Conservation (phyloP, 1,140 invertebrate species). For the Muscidifurax raptorellus region DNA sequence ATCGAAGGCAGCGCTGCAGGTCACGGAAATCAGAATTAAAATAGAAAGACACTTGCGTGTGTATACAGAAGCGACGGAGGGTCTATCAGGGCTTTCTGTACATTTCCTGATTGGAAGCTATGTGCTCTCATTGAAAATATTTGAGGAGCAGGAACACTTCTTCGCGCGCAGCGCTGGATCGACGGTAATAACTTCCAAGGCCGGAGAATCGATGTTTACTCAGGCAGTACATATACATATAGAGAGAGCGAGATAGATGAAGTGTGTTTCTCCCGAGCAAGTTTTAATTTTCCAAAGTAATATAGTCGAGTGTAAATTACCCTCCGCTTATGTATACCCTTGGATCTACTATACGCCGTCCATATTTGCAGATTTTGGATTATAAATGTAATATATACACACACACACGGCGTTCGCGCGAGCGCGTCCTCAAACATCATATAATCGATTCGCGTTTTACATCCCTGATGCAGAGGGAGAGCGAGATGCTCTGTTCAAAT, state of each 20-base stretch:
- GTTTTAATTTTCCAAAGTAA: constrained; percentile 13
- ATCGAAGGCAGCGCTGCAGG: not conserved
- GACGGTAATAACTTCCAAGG: constrained; percentile 1
- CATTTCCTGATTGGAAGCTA: not conserved
- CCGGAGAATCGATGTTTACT: not conserved
- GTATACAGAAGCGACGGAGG: no score
- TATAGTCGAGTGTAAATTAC: no score
- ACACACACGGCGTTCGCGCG: no score
- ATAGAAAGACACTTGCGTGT: constrained; percentile 11
- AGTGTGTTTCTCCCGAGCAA: not conserved
- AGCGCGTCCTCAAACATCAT: no score
- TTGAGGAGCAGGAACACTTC: not conserved
- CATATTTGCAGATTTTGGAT: no score
- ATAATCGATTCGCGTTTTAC: not conserved
- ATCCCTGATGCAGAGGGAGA: not conserved
- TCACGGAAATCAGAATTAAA: constrained; percentile 33
- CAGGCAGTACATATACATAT: not conserved
- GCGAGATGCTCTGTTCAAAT: constrained; percentile 10
- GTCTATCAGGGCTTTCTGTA: not conserved
- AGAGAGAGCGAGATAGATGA: not conserved
- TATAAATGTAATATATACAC: not conserved
- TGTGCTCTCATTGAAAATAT: constrained; percentile 7
- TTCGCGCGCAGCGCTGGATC: not conserved
- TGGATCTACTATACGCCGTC: no score
- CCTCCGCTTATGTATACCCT: no score